Percentiles rank a stretch among this genome's conserved stretches.
phyloP scores from a whole-genome alignment of 2,888 invertebrate species.

The Seira musarum region DNA sequence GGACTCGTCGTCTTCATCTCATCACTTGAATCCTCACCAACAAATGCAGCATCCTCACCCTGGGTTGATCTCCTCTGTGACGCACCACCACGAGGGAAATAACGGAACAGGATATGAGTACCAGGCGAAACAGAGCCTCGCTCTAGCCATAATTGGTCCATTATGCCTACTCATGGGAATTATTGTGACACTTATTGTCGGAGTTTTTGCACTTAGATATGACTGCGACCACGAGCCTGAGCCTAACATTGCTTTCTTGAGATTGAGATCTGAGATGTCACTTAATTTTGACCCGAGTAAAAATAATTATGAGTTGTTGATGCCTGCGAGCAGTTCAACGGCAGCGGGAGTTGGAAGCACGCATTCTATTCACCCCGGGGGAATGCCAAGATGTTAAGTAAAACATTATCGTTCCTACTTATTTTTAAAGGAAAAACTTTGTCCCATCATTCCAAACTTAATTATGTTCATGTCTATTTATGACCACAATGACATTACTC shows the following conservation, averaged over 20 bases:
- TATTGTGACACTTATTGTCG: conserved; percentile 58
- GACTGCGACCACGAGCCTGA: conserved; percentile 68
- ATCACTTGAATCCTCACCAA: conserved; percentile 27
- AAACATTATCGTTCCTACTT: too few species aligned
- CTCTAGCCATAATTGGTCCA: conserved; percentile 65
- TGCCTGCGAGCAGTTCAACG: conserved; percentile 44
- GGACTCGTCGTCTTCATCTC: conserved; percentile 33
- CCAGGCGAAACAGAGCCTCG: conserved; percentile 54
- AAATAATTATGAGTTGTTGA: conserved; percentile 63
- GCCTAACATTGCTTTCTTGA: conserved; percentile 65
- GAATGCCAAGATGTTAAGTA: conserved; percentile 50
- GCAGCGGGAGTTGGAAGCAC: conserved; percentile 46
- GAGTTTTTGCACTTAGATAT: conserved; percentile 65
- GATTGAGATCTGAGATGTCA: conserved; percentile 65
- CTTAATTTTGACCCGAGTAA: conserved; percentile 62
- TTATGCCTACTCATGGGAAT: conserved; percentile 63
- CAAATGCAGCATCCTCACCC: conserved; percentile 44
- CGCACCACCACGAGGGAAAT: conserved; percentile 41
- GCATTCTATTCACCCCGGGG: conserved; percentile 47
- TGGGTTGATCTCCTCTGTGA: conserved; percentile 31
- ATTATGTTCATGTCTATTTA: too few species aligned
- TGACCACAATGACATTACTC: too few species aligned
- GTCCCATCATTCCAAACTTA: too few species aligned
- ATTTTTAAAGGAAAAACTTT: too few species aligned
- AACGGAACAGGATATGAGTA: conserved; percentile 40